phyloP scores from a whole-genome alignment of 2,113 vertebrate genomes.

The Chinchilla lanigera region DNA sequence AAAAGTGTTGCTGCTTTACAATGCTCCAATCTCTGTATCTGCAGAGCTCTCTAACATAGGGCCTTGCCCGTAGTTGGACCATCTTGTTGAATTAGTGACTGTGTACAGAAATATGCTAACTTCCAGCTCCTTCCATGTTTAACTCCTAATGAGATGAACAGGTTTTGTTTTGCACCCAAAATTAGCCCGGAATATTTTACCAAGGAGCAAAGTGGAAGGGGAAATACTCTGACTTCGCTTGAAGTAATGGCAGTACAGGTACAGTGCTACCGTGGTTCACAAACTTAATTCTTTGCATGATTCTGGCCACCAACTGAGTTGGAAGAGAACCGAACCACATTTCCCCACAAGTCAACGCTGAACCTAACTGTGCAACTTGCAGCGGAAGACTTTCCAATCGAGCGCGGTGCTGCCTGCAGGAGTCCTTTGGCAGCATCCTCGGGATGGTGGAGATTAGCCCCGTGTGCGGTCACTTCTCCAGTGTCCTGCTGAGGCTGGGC shows the following conservation, averaged over 20 bases:
- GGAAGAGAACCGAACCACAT: neutral
- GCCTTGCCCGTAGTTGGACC: neutral
- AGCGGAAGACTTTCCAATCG: neutral
- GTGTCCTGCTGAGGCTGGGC: neutral
- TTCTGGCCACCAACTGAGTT: neutral
- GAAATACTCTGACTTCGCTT: neutral
- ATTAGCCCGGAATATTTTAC: conserved; percentile 36
- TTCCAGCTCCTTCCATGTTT: neutral
- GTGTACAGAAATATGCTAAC: neutral
- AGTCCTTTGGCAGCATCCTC: neutral
- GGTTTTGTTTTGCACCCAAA: conserved; percentile 53
- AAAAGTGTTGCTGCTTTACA: neutral
- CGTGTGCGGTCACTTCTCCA: neutral
- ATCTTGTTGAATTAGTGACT: neutral
- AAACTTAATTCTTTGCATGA: neutral
- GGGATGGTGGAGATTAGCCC: neutral
- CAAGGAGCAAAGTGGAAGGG: neutral
- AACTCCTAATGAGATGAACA: neutral
- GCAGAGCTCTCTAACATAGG: neutral
- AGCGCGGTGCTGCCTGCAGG: neutral
- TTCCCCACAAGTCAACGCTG: neutral
- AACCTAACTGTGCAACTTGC: neutral
- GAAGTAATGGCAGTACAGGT: neutral
- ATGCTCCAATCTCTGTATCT: neutral
- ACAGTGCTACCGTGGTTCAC: neutral